Conservation (phyloP, 2,113 vertebrate species). For the Gnathonemus longibarbis region DNA sequence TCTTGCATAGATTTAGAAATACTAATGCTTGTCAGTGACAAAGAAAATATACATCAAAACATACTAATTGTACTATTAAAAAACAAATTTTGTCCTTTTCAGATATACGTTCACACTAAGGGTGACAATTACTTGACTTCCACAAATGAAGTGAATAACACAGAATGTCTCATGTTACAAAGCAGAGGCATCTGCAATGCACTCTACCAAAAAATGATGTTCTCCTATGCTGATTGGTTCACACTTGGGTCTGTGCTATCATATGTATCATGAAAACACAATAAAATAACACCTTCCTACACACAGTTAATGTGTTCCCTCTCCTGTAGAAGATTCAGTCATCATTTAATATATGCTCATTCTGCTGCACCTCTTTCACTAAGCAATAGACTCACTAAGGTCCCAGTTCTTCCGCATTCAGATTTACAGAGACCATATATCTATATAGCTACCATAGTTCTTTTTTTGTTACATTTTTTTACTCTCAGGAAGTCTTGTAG, state of each 20-base stretch:
- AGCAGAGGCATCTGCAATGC: neutral
- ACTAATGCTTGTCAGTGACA: neutral
- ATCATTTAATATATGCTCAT: neutral
- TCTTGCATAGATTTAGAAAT: neutral
- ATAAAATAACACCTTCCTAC: neutral
- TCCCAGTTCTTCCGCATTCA: neutral
- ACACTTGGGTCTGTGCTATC: neutral
- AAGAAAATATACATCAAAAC: neutral
- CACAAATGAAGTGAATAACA: neutral
- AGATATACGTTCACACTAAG: neutral
- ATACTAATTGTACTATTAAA: neutral
- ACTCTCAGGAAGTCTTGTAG: neutral
- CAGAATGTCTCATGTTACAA: neutral
- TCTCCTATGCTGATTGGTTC: neutral
- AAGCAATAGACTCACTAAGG: neutral
- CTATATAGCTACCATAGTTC: neutral
- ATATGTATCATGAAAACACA: neutral
- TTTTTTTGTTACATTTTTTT: neutral
- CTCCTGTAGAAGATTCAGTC: neutral
- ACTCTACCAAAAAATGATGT: neutral
- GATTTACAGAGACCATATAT: neutral
- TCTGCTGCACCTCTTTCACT: neutral
- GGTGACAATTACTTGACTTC: neutral
- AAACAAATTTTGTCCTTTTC: neutral
- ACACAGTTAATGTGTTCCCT: neutral